Base-by-base conservation (phyloP, 2,797 vertebrate species). In the Melanogrammus aeglefinus region DNA sequence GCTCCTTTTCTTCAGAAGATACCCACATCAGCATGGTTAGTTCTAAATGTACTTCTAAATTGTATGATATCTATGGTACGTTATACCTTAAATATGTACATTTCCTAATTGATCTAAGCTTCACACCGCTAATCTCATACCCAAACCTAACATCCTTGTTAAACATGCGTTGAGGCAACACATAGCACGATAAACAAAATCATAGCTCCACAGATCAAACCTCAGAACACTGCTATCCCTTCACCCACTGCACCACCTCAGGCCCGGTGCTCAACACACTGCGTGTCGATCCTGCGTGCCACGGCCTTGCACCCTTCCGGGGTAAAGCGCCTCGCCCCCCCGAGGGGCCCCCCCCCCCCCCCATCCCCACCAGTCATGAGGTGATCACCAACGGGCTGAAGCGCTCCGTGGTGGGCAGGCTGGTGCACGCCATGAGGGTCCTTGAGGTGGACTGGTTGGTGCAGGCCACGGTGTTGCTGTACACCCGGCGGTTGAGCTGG, bases 401-500 rank as follows among this genome's bases (percentile, higher is more conserved):
- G 16, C 47, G 47, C 18, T 21, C 57, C 77, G 77, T 78, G 76
- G 72, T 29, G 0, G 76, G 76, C 6, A 71, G 82, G 79, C 80
- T 88, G 81, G 70, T 41, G 78, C 85, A 86, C 78, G 81, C 80
- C 80, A 86, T 78, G 72, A 86, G 71, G 24, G 44, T 78, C n/a
- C 90, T 81, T 0, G 88, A 89, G 87, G 90, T 89, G 75, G 86
- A 77, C 78, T 91, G 90, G 71, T 82, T 88, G 0, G 88, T 89
- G 83, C 91, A 91, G 7, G 75, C 1, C 0, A 88, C 91, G 4
- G 86, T 85, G 86, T 91, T 88, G 0, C 87, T 93, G 86, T 90
- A 82, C 14, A 27, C 86, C 66, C 86, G 89, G 76, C 89, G 94
- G 83, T 93, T 92, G 4, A 95, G 91, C 78, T 93, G 94, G 85